Percentiles rank a stretch among this genome's conserved stretches.
phyloP scores from a whole-genome alignment of 2,888 invertebrate genomes.

The Cremastinae sp. region DNA sequence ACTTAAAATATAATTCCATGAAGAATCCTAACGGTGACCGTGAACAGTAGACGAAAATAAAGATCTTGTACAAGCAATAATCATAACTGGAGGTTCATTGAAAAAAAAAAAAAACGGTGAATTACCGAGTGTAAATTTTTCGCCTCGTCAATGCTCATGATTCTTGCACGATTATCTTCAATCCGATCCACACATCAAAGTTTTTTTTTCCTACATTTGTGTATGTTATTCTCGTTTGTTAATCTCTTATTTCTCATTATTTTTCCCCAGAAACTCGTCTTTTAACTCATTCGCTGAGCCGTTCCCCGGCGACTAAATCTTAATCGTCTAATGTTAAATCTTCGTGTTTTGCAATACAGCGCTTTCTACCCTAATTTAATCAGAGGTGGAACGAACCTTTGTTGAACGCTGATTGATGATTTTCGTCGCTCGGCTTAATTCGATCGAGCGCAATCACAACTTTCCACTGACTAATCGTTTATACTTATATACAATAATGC shows the following conservation, averaged over 20 bases:
- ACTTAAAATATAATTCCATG: constrained; percentile 26
- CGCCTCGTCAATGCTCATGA: constrained; percentile 19
- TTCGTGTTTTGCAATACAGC: constrained; percentile 26
- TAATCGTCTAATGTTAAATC: constrained; percentile 44
- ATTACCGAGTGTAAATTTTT: constrained; percentile 44
- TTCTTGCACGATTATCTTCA: constrained; percentile 26
- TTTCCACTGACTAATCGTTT: constrained; percentile 63
- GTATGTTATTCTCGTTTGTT: constrained; percentile 20
- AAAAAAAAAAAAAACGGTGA: constrained; percentile 30
- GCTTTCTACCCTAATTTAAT: constrained; percentile 36
- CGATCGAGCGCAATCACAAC: constrained; percentile 52
- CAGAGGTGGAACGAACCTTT: constrained; percentile 56
- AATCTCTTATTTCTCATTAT: background rate
- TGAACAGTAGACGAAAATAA: constrained; percentile 5
- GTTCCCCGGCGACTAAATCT: constrained; percentile 21
- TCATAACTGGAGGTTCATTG: background rate
- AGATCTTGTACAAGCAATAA: background rate
- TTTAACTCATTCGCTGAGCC: background rate
- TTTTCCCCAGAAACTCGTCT: constrained; percentile 7
- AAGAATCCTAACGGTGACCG: background rate
- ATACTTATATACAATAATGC: constrained; percentile 60
- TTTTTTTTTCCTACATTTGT: constrained; percentile 26
- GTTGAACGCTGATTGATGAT: constrained; percentile 50
- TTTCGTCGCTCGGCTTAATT: constrained; percentile 53
- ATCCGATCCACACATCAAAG: constrained; percentile 32